Base-by-base conservation (phyloP, 2,888 invertebrate genomes). In the Coecobrya sp. region DNA sequence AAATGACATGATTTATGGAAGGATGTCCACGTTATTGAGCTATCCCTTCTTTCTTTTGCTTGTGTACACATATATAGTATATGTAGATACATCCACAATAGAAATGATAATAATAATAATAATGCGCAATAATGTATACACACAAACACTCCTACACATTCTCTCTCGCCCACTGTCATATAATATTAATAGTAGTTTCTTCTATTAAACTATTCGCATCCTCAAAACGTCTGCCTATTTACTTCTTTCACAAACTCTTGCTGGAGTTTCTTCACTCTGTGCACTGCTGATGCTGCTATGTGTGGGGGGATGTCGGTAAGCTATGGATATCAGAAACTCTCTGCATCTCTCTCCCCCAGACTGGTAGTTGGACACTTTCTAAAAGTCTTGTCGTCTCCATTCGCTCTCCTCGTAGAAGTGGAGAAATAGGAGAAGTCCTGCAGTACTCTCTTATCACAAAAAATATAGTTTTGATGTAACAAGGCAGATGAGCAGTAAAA, bases 1-100 rank as follows among this genome's bases (percentile, higher is more conserved):
- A 94, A 94, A 94, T 94, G 94, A 95, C 94, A 95, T 94, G 95
- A 95, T 95, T 95, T 94, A 95, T 95, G 93, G 93, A 93, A 94
- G 93, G 93, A 94, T 95, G 95, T 95, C 94, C 94, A 94, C 93
- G 93, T 94, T 94, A 95, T 94, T 94, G 93, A 94, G 93, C 94
- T 94, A 86, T 91, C 88, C 92, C 87, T 85, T 82, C 88, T 88
- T 87, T 91, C 73, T 89, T 88, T 45, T 42, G 42, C 73, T 73
- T 73, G 19, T 73, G 36, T 70, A 36, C 62, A 65, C 8, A 19
- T n/a, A 59, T 19, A 76, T 55, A 19, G 16, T 79, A 52, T 79
- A 22, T 27, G 49, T 79, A 49, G 52, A 52, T 79, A 42, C 84
- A 65, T 85, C 84, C 62, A 73, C 76, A 73, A 55, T n/a, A 87